Evolutionary conservation across 2,113 vertebrate genomes (phyloP).

Genomic region (Pyxicephalus adspersus): DNA sequence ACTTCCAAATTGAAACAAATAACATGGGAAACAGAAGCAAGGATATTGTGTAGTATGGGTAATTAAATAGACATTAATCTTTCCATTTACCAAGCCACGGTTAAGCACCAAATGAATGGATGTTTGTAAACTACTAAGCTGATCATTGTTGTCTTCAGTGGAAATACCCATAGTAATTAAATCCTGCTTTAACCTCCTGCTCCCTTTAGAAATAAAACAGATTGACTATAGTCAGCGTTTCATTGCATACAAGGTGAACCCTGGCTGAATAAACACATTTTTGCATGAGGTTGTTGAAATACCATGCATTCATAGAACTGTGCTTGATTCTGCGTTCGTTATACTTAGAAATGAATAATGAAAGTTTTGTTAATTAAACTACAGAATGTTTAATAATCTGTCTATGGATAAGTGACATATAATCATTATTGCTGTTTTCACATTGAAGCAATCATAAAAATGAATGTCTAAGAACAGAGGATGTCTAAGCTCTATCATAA

Average conservation of each 20-base stretch:
- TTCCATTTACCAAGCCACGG: constrained; percentile 9
- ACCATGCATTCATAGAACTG: background rate
- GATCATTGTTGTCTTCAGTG: constrained; percentile 16
- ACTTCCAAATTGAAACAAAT: background rate
- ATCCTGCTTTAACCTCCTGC: constrained; percentile 6
- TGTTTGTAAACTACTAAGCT: constrained; percentile 14
- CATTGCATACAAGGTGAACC: background rate
- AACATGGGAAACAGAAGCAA: background rate
- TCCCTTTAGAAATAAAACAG: background rate
- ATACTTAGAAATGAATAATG: background rate
- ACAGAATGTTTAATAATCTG: background rate
- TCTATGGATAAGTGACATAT: background rate
- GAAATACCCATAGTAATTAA: constrained; percentile 36
- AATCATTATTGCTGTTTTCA: no score
- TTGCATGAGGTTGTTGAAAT: background rate
- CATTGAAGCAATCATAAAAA: no score
- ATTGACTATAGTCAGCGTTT: background rate
- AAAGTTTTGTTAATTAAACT: background rate
- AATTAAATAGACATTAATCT: constrained; percentile 15
- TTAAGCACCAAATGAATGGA: constrained; percentile 12
- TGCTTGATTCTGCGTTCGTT: background rate
- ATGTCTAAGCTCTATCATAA: no score
- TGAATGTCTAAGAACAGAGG: no score
- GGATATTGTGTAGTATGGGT: background rate
- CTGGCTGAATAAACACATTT: background rate